These are phyloP conservation scores for Drosophila subquinaria DNA, from an alignment of 2,888 invertebrate species.

Conservation along the genomic window DNA sequence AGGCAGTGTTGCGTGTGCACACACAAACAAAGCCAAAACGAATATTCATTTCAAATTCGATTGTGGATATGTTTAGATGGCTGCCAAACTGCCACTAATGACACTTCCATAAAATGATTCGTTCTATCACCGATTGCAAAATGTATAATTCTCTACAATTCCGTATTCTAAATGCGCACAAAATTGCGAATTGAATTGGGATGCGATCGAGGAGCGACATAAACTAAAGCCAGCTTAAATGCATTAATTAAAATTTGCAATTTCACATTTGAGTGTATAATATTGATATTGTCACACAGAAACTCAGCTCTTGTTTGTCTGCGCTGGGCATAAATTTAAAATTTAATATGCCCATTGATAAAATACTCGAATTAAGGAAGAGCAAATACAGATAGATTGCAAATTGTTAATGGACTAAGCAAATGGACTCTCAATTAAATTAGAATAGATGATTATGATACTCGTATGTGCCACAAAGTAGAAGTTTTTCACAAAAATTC, in stretches of 20 bases:
- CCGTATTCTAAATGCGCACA: constrained; percentile 13
- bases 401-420: constrained; percentile 14
- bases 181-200: constrained; percentile 18
- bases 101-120: constrained; percentile 27
- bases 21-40: background rate
- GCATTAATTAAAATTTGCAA: constrained; percentile 56
- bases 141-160: constrained; percentile 28
- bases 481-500: background rate
- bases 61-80: constrained; percentile 12
- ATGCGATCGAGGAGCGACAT: background rate
- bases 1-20: constrained; percentile 17
- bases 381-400: background rate
- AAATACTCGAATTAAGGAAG: background rate
- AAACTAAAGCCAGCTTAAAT: constrained; percentile 18
- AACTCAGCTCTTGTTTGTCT: background rate
- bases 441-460: constrained; percentile 1
- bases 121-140: constrained; percentile 22
- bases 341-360: background rate
- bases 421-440: constrained; percentile 6
- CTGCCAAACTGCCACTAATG: constrained; percentile 26
- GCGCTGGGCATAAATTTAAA: background rate
- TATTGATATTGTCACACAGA: constrained; percentile 5
- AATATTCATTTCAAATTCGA: constrained; percentile 23
- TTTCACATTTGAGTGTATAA: constrained; percentile 24
- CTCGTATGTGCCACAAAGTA: background rate